Evolutionary conservation across 2,797 vertebrate species (phyloP), one percentile per base, ranked within the genome.

Genomic region (Acrossocheilus fasciatus): DNA sequence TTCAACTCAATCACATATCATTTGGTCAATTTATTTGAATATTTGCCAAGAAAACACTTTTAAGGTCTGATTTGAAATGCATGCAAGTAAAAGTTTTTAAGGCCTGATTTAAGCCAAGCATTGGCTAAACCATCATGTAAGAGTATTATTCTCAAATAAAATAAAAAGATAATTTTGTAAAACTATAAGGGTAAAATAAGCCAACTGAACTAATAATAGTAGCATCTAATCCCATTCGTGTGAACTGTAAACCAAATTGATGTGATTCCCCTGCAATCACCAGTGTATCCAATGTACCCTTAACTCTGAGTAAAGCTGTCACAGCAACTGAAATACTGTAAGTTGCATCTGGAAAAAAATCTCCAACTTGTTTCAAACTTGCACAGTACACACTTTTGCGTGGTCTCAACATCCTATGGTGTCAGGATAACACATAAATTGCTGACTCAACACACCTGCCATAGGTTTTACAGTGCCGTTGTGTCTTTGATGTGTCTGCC

Each of bases 361-460:
- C 75, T 50, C 74, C 34, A 87, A 68, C 45, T 54, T 62, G 26
- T 88, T 82, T 85, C 83, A 81, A 70, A 82, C 47, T 77, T 82
- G 73, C 79, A 62, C 64, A 81, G 64, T 77, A 82, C n/a, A 78
- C 43, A 70, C n/a, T 79, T 85, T 47, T 34, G 26, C 43, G n/a
- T 50, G 78, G 47, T 76, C 12, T 52, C 41, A 47, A 64, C 69
- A 75, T 84, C 34, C 69, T n/a, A 79, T 43, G 36, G n/a, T 75
- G 83, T 82, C 82, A 50, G 68, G 81, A 87, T 68, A 73, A 74
- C 73, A 76, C 68, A 81, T 14, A 47, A 66, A 69, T 39, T 34
- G 84, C 80, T 82, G 87, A 82, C 78, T 88, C 52, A 10, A 73
- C 84, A 83, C 54, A 34, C 36, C 80, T 78, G 74, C 74, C 80